phyloP scores from a whole-genome alignment of 2,797 vertebrate genomes.

The Clarias platycephalus region DNA sequence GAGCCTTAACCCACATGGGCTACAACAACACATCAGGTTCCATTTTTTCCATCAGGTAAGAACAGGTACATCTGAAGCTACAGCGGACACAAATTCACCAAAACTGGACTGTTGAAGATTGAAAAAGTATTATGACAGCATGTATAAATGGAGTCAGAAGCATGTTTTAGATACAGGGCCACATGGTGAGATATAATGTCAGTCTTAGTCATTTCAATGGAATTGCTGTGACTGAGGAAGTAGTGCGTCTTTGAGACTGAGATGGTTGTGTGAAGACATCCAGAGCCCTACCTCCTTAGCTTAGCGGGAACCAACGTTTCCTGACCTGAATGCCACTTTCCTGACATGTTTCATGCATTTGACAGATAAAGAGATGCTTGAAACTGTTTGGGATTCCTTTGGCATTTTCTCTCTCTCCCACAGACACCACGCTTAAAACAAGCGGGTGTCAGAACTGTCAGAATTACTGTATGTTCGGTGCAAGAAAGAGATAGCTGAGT shows the following conservation, averaged over 20 bases:
- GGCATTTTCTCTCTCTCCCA: slow-evolving; percentile 52
- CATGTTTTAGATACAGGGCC: slow-evolving; percentile 24
- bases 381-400: slow-evolving; percentile 63
- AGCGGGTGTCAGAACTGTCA: slow-evolving; percentile 48
- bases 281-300: slow-evolving; percentile 54
- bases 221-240: slow-evolving; percentile 17
- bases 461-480: slow-evolving; percentile 37
- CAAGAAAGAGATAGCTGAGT: background rate
- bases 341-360: slow-evolving; percentile 57
- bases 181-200: slow-evolving; percentile 35
- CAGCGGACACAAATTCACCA: background rate
- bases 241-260: slow-evolving; percentile 41
- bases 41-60: too few relatives aligned
- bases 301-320: slow-evolving; percentile 58
- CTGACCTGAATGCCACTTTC: slow-evolving; percentile 59
- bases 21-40: background rate
- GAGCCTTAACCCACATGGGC: background rate
- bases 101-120: background rate
- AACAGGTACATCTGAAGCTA: background rate
- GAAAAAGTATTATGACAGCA: background rate
- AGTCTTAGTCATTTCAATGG: slow-evolving; percentile 38
- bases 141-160: slow-evolving; percentile 12
- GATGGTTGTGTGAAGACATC: slow-evolving; percentile 38
- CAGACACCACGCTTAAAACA: slow-evolving; percentile 35
- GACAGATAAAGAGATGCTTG: slow-evolving; percentile 50